These are phyloP conservation scores for Circaetus gallicus DNA, from an alignment of 2,113 vertebrate species.

Conservation along the genomic window DNA sequence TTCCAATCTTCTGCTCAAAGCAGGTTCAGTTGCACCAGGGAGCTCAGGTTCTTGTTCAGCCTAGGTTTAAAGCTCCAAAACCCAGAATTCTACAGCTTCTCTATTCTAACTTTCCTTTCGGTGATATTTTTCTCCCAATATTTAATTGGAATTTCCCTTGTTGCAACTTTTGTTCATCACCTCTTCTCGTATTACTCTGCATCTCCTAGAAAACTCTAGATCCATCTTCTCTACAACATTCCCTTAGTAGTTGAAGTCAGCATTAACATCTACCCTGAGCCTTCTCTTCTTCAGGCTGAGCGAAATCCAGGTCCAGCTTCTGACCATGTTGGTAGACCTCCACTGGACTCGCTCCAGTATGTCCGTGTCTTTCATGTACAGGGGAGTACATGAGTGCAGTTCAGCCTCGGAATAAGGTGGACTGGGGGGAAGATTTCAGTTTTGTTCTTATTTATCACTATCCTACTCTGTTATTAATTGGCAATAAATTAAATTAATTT, in stretches of 20 bases:
- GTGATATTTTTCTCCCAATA: neutral
- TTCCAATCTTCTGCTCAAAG: neutral
- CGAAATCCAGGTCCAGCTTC: neutral
- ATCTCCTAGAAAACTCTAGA: neutral
- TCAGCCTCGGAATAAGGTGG: neutral
- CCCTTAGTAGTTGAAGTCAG: neutral
- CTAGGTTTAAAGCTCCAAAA: neutral
- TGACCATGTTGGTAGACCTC: neutral
- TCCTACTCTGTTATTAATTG: neutral
- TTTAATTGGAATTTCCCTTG: neutral
- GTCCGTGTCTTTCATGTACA: neutral
- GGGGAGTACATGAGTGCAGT: neutral
- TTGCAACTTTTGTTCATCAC: neutral
- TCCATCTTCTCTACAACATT: neutral
- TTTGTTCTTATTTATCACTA: neutral
- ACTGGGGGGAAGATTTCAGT: neutral
- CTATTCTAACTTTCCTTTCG: neutral
- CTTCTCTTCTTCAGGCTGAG: neutral
- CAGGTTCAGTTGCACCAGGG: neutral
- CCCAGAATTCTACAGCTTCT: neutral
- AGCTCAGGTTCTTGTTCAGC: neutral
- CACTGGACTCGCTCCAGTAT: neutral
- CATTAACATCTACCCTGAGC: neutral
- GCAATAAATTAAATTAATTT: neutral
- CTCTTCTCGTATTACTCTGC: neutral